Percentiles rank a stretch among this genome's conserved stretches.
phyloP scores from a whole-genome alignment of 2,888 invertebrate species.

The Cyaniris semiargus region DNA sequence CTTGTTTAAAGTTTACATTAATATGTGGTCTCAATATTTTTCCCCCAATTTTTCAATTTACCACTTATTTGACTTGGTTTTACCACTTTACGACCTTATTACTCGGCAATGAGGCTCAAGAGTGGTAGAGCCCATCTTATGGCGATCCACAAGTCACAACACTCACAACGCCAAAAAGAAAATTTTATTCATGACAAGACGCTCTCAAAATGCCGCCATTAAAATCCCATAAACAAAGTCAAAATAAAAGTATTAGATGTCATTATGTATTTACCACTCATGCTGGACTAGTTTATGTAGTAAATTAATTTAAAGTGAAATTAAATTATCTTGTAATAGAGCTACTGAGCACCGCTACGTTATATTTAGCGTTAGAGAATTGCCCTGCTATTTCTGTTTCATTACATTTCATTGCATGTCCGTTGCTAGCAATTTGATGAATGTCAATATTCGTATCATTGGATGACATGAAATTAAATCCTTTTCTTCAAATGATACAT shows the following conservation, averaged over 20 bases:
- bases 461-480: not conserved
- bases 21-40: too few species aligned
- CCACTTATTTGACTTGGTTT: not conserved
- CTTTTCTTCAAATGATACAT: slow-evolving; percentile 6
- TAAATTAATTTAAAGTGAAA: slow-evolving; percentile 9
- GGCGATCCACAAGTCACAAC: not conserved
- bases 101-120: not conserved
- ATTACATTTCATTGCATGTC: slow-evolving; percentile 22
- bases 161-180: too few species aligned
- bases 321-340: slow-evolving; percentile 5
- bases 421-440: slow-evolving; percentile 18
- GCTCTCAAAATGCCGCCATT: not conserved
- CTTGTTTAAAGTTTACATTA: too few species aligned
- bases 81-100: not conserved
- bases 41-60: not conserved
- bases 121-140: not conserved
- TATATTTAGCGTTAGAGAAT: slow-evolving; percentile 28
- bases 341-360: slow-evolving; percentile 7
- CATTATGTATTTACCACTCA: not conserved
- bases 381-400: not conserved
- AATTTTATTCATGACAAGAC: slow-evolving; percentile 7
- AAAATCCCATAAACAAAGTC: slow-evolving; percentile 13
- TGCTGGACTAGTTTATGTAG: slow-evolving; percentile 9
- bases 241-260: not conserved
- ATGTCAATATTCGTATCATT: slow-evolving; percentile 6